Evolutionary conservation across 1,140 invertebrate species (phyloP), one percentile per base, ranked within the genome.

Genomic region (Ditylenchus dipsaci): DNA sequence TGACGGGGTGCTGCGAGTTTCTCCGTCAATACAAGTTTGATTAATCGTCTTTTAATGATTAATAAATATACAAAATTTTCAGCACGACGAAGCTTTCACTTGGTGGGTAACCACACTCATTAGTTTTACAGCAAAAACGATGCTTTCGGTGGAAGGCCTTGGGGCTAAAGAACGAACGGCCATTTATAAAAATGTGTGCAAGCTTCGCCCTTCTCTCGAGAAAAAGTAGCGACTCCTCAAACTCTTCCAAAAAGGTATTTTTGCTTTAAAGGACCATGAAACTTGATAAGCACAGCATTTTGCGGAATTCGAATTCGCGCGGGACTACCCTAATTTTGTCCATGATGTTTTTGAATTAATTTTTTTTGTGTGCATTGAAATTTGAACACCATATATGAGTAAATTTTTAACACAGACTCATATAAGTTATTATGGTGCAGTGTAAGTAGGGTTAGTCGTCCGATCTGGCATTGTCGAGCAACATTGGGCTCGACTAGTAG

Each of bases 41-140:
- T 8, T 53, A 15, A 8, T 17, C 15, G n/a, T 8, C 15, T 53
- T 53, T 53, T 1, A 7, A 5, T 53, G 15, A 3, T 61, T n/a
- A 61, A 61, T 5, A 3, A 33, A 3, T 61, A 43, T 3, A 7
- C 29, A 7, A 61, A 61, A 7, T 61, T 3, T 38, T 5, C 29
- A 61, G 59, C 3, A 61, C 59, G 59, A 61, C 29, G 59, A 61
- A 29, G 19, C n/a, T 61, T 61, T 61, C n/a, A 7, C 59, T 43
- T 61, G 59, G 59, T 61, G 59, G 59, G 26, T 61, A n/a, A 61
- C 59, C 3, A 61, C 59, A 26, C 38, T 61, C n/a, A 61, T 61
- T 7, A 43, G 19, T 43, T 61, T 61, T 27, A 61, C 59, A 7
- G 59, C 59, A 3, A 61, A 61, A n/a, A 43, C 59, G 3, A 61